A percentile compares a stretch with the other conserved stretches of the same genome.
Evolutionary conservation across 2,888 invertebrate genomes (phyloP).

Genomic region (Hartigia nigra): DNA sequence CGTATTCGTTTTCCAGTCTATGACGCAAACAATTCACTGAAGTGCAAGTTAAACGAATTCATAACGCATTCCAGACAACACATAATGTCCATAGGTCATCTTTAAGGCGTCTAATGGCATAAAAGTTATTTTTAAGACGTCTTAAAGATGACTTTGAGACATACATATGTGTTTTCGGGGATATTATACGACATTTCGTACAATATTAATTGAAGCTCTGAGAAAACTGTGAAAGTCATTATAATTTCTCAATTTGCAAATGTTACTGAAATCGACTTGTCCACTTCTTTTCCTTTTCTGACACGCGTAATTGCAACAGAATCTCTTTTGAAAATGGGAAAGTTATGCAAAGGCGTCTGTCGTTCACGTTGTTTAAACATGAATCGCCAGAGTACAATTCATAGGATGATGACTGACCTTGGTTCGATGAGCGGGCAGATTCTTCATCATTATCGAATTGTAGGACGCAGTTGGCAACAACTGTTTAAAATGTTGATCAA

Average conservation of each 20-base stretch:
- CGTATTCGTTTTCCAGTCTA: not conserved
- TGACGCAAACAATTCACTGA: not conserved
- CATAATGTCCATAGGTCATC: too few species aligned
- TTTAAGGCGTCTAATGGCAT: too few species aligned
- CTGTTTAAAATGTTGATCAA: not conserved
- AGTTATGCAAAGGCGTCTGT: not conserved
- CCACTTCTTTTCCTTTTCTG: not conserved
- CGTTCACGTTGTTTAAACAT: not conserved
- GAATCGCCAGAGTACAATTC: not conserved
- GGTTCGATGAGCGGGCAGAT: not conserved
- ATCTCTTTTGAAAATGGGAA: not conserved
- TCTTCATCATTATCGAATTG: not conserved
- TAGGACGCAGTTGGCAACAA: not conserved
- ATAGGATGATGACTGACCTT: not conserved
- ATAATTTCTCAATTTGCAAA: not conserved
- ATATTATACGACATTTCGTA: too few species aligned
- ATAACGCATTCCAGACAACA: not conserved
- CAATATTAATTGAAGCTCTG: not conserved
- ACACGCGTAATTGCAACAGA: not conserved
- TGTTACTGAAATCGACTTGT: not conserved
- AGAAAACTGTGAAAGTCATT: not conserved
- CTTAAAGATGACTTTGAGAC: too few species aligned
- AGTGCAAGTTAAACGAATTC: not conserved
- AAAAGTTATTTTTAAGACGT: too few species aligned
- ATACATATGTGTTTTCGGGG: too few species aligned